Evolutionary conservation across 1,140 invertebrate species (phyloP), one percentile per base, ranked within the genome.

Genomic region (Drosophila mayri): DNA sequence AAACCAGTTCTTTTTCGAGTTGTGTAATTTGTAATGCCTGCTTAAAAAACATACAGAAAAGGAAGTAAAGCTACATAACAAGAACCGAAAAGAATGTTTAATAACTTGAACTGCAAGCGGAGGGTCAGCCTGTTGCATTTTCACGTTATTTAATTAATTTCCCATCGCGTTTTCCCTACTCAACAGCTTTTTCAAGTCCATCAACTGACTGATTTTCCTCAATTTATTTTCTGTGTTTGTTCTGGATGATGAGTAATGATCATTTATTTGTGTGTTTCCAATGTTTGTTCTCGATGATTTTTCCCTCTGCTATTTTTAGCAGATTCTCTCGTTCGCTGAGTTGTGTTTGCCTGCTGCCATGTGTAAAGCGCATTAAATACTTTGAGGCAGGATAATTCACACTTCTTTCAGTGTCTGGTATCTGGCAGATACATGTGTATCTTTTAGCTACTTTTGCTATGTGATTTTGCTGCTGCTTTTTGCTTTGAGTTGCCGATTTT

Each of bases 341-440:
- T 43, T 70, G 40, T 70, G 44, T 64, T 64, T 79, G 18, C 43
- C 28, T 43, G 66, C 68, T 79, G 75, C 46, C 77, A 78, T 84
- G 65, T 81, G 85, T 74, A 75, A 80, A 84, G 76, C 84, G 84
- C 77, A 84, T 88, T 88, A 88, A 88, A 88, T 88, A 88, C 84
- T 88, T 88, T 81, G 73, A 90, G 84, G 85, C 84, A 81, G 85
- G 84, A 88, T 88, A 88, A 90, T 88, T 88, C 84, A 88, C 84
- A 88, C 85, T 74, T 87, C 44, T 38, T 49, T 54, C 32, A 40
- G 30, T 61, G 47, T 58, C 25, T 52, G 55, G 57, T 73, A 81
- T 84, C 73, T 81, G 60, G 61, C 82, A 47, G 78, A 81, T 72
- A 76, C 78, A 72, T 64, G 67, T 79, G 76, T 81, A 81, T 57